A percentile compares a stretch with the other conserved stretches of the same genome.
These are phyloP conservation scores for Eleginops maclovinus DNA, from an alignment of 2,113 vertebrate species.

Conservation along the genomic window DNA sequence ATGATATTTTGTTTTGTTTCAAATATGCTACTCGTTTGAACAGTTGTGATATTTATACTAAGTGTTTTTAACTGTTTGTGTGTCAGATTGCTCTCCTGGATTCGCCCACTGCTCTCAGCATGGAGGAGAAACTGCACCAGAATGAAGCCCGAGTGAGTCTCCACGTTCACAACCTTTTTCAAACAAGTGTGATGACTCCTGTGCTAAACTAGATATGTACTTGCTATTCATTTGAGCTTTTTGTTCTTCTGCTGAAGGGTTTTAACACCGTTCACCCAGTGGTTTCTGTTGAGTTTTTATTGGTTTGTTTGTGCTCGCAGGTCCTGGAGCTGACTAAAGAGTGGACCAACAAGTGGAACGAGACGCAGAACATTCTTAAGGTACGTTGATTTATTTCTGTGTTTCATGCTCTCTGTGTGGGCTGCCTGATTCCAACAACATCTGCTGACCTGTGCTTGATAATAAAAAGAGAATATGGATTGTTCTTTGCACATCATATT, in stretches of 20 bases:
- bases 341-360: conserved; percentile 99
- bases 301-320: conserved; percentile 68
- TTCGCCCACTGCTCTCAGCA: conserved; percentile 95
- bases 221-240: not conserved
- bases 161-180: no score
- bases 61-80: conserved; percentile 20
- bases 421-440: not conserved
- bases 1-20: no score
- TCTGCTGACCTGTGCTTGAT: not conserved
- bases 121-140: conserved; percentile 98
- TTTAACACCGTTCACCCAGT: not conserved
- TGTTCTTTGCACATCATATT: not conserved
- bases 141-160: conserved; percentile 96
- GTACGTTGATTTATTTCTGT: conserved; percentile 69
- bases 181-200: not conserved
- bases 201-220: not conserved
- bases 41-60: not conserved
- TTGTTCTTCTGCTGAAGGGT: not conserved
- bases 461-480: no score
- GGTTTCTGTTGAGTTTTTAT: not conserved
- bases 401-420: not conserved
- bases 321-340: conserved; percentile 97
- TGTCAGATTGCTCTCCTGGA: conserved; percentile 92
- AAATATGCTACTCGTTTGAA: not conserved
- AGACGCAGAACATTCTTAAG: conserved; percentile 98